Evolutionary conservation across 1,140 invertebrate species (phyloP), one percentile per base, ranked within the genome.

Genomic region (Drosophila repleta): DNA sequence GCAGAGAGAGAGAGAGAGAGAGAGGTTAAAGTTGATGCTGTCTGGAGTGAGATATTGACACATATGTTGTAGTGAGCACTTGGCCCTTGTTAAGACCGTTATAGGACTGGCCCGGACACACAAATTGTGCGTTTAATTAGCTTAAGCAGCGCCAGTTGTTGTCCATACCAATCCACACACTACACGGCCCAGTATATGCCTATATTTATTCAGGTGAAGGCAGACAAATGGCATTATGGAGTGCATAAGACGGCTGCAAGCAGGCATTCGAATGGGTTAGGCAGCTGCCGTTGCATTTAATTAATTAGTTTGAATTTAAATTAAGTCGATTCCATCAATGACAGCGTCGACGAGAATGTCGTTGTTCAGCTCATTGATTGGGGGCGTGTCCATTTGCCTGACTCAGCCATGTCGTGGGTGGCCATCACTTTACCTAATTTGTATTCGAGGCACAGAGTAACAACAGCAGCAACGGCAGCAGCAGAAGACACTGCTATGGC

Each of bases 281-380:
- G 17, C 6, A 17, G 11, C 10, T n/a, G 18, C 24, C 39, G 48
- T 20, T 37, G 64, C 51, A 37, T 71, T 84, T 89, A 83, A 88
- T 89, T 88, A 89, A 88, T 88, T 88, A 89, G 76, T 89, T 88
- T 83, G 84, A 78, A 89, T 88, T 88, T 87, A 88, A 87, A 87
- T 88, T 79, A 87, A 87, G 75, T 76, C 75, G 57, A 61, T 69
- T 75, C 76, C 73, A 76, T 74, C 68, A 56, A 65, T 60, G 63
- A 73, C 53, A 67, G 68, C 71, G 71, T 46, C 71, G 71, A 62
- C 67, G 62, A 46, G 72, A 71, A 49, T 58, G 56, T 60, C 68
- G 70, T 55, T 55, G 73, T 74, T 52, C 45, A 51, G 52, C 20
- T 52, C 39, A 29, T 26, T 37, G 20, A 75, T 82, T 83, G 79